Percentiles rank a stretch among this genome's conserved stretches.
These are phyloP conservation scores for Drosophila ustulata DNA, from an alignment of 2,888 invertebrate species.

Conservation along the genomic window DNA sequence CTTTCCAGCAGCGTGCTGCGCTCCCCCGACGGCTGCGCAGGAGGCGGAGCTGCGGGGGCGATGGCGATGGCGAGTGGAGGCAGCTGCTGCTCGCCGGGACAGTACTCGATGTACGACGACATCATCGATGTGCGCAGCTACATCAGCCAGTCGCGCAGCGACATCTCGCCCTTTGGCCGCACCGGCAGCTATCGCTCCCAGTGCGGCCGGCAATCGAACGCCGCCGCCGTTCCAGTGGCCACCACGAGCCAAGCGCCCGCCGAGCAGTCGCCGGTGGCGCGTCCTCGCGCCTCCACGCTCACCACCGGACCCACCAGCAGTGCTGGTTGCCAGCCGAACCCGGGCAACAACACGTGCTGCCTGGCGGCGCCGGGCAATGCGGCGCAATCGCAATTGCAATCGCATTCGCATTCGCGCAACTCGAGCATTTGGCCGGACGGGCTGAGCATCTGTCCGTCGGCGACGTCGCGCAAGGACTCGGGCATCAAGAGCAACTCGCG, in stretches of 20 bases:
- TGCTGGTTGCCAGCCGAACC: conserved; percentile 15
- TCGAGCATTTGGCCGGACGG: conserved; percentile 87
- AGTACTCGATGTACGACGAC: conserved; percentile 87
- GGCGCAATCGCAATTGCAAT: conserved; percentile 9
- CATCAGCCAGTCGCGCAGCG: conserved; percentile 90
- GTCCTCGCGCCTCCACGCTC: conserved; percentile 85
- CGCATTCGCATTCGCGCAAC: conserved; percentile 72
- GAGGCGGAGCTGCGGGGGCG: background rate
- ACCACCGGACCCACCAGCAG: conserved; percentile 46
- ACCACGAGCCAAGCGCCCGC: conserved; percentile 16
- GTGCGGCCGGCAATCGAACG: conserved; percentile 86
- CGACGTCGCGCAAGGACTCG: conserved; percentile 94
- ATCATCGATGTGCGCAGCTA: conserved; percentile 90
- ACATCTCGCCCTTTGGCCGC: conserved; percentile 89
- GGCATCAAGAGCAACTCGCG: conserved; percentile 94
- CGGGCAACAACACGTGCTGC: conserved; percentile 23
- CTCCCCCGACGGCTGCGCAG: conserved; percentile 53
- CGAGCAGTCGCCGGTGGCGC: conserved; percentile 85
- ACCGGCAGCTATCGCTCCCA: conserved; percentile 90
- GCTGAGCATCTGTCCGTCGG: conserved; percentile 90
- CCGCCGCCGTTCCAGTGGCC: conserved; percentile 8
- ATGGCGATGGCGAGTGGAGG: conserved; percentile 45
- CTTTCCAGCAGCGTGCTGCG: conserved; percentile 59
- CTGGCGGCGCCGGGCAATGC: conserved; percentile 39
- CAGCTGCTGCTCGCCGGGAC: conserved; percentile 85